Evolutionary conservation across 2,797 vertebrate genomes (phyloP).

Genomic region (Chloroceryle inda): DNA sequence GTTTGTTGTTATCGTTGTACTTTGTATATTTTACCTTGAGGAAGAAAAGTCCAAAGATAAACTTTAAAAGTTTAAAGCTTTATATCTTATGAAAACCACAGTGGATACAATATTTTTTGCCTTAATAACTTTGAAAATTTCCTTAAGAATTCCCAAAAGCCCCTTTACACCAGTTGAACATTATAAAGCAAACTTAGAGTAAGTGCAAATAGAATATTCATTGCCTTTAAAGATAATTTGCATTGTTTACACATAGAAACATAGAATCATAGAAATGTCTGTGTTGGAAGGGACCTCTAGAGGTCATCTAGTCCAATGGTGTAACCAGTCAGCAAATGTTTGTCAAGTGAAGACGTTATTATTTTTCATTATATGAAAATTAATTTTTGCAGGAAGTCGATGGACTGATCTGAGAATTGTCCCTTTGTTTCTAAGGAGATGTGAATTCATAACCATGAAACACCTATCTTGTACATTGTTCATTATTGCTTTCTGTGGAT

Average conservation of each 20-base stretch:
- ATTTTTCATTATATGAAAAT: neutral
- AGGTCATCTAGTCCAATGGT: neutral
- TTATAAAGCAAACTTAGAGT: neutral
- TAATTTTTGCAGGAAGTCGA: neutral
- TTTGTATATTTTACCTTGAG: neutral
- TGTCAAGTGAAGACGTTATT: neutral
- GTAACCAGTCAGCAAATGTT: neutral
- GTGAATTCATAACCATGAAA: neutral
- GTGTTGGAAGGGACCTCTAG: too few species aligned
- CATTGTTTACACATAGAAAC: neutral
- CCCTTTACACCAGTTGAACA: neutral
- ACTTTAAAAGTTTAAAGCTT: neutral
- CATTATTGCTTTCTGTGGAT: neutral
- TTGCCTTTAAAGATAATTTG: neutral
- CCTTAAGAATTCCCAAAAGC: constrained; percentile 13
- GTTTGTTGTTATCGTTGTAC: neutral
- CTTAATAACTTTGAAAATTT: neutral
- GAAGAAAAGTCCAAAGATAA: constrained; percentile 4
- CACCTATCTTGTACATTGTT: neutral
- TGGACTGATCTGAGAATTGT: neutral
- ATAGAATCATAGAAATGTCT: too few species aligned
- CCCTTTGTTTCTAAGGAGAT: neutral
- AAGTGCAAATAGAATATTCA: neutral
- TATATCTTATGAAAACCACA: neutral
- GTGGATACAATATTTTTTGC: neutral